A percentile compares a stretch with the other conserved stretches of the same genome.
Conservation (phyloP, 2,113 vertebrate species). For the Rana temporaria region DNA sequence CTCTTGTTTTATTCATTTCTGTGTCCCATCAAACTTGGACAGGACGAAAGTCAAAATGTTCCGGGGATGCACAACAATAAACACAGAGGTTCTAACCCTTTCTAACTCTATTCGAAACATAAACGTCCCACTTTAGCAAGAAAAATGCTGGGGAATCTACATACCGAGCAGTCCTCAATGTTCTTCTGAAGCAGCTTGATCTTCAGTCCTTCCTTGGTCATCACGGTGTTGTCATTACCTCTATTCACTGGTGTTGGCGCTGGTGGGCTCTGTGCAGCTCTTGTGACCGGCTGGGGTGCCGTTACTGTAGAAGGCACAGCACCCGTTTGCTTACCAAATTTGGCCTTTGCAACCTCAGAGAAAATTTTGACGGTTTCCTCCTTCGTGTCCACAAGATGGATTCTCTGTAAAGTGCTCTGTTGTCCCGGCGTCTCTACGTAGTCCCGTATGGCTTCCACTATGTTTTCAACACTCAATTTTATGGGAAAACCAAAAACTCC, state of each 20-base stretch:
- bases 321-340: slow-evolving; percentile 54
- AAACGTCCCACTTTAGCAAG: neutral
- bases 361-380: slow-evolving; percentile 67
- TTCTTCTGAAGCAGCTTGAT: slow-evolving; percentile 71
- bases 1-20: too few species aligned
- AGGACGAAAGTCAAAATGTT: too few species aligned
- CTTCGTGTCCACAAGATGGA: slow-evolving; percentile 77
- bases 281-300: fast-evolving
- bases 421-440: slow-evolving; percentile 62
- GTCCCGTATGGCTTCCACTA: slow-evolving; percentile 76
- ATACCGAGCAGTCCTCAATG: slow-evolving; percentile 76
- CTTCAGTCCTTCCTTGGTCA: slow-evolving; percentile 76
- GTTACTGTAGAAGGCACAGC: fast-evolving
- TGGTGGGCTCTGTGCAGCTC: neutral
- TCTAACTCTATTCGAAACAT: neutral
- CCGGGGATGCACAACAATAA: too few species aligned
- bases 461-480: slow-evolving; percentile 66
- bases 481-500: slow-evolving; percentile 77
- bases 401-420: slow-evolving; percentile 66
- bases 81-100: too few species aligned
- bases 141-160: slow-evolving; percentile 43
- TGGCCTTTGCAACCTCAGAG: slow-evolving; percentile 62
- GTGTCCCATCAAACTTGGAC: neutral
- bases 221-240: neutral
- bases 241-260: too few species aligned